phyloP scores from a whole-genome alignment of 2,113 vertebrate species.

The Copsychus sechellarum region DNA sequence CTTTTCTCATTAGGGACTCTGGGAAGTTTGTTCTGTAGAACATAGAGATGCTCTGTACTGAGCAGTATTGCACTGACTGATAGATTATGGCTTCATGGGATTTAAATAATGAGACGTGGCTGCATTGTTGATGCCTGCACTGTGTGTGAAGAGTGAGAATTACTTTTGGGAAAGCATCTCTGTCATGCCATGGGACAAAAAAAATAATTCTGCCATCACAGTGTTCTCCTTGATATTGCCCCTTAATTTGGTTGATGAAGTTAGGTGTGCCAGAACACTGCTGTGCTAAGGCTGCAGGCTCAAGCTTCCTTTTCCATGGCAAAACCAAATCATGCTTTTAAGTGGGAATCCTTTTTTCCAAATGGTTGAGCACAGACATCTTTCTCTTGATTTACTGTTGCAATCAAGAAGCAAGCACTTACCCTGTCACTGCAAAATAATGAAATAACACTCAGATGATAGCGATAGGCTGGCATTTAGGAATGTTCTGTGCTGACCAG shows the following conservation, averaged over 20 bases:
- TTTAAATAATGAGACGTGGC: background rate
- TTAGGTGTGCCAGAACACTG: accelerated
- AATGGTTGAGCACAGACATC: background rate
- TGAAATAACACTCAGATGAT: background rate
- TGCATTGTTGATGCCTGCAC: background rate
- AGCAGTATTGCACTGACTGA: background rate
- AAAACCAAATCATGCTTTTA: background rate
- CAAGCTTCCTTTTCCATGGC: background rate
- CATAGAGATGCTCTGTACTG: background rate
- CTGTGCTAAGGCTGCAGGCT: background rate
- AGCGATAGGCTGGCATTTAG: background rate
- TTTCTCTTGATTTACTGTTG: background rate
- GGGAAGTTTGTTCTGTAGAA: background rate
- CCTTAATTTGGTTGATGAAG: background rate
- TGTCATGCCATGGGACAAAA: background rate
- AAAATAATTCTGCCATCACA: background rate
- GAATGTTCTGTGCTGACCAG: background rate
- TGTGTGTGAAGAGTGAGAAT: background rate
- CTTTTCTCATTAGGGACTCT: conserved; percentile 6
- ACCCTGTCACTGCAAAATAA: background rate
- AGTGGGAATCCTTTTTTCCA: background rate
- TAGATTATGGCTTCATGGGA: background rate
- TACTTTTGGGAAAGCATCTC: background rate
- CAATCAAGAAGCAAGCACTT: background rate
- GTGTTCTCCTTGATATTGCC: background rate